Percentiles rank a stretch among this genome's conserved stretches.
These are phyloP conservation scores for Nephrotoma appendiculata DNA, from an alignment of 2,888 invertebrate genomes.

Conservation along the genomic window DNA sequence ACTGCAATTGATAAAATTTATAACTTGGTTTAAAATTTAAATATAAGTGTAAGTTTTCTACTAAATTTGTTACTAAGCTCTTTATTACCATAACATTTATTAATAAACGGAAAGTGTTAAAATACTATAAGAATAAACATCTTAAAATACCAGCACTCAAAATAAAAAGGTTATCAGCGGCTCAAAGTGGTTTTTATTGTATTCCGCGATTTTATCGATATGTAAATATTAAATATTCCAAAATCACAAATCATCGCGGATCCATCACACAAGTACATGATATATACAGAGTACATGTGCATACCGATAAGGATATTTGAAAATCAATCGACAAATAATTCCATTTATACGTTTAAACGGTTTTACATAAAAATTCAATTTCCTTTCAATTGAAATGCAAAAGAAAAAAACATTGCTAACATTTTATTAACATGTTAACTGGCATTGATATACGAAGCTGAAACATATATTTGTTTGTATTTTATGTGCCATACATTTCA, in stretches of 20 bases:
- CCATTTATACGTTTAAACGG: neutral
- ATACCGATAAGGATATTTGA: neutral
- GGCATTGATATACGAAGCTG: neutral
- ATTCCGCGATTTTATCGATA: neutral
- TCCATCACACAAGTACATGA: neutral
- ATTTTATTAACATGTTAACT: neutral
- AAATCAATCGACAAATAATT: neutral
- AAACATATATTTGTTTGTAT: neutral
- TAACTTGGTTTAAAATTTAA: too few relatives aligned
- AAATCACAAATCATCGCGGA: neutral
- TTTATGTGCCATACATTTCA: neutral
- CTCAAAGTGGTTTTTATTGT: neutral
- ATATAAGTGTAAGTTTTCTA: too few relatives aligned
- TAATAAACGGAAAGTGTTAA: neutral
- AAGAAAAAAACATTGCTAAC: neutral
- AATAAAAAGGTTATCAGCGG: neutral
- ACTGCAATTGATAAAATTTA: too few relatives aligned
- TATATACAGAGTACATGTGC: too few relatives aligned
- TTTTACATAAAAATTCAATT: neutral
- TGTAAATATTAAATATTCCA: neutral
- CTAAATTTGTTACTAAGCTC: neutral
- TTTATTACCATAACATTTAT: neutral
- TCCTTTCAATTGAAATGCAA: neutral
- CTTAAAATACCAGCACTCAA: neutral
- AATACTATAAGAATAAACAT: neutral